These are phyloP conservation scores for Tadarida brasiliensis DNA, from an alignment of 2,797 vertebrate genomes.

Conservation along the genomic window DNA sequence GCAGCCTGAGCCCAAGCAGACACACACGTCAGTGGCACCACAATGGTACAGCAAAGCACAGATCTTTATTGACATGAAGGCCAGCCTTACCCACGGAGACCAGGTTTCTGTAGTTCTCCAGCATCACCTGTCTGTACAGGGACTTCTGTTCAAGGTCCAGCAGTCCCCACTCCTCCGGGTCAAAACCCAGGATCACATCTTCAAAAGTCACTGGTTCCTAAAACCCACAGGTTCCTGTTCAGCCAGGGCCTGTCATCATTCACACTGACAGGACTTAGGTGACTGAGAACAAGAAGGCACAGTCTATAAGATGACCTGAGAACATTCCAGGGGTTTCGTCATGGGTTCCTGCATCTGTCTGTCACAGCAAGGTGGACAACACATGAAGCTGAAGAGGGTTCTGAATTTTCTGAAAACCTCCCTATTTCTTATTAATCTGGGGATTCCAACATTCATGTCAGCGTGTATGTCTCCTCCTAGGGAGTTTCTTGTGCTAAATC, in stretches of 20 bases:
- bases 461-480: too few relatives aligned
- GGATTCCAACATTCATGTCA: not conserved
- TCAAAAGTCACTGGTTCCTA: conserved; percentile 78
- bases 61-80: not conserved
- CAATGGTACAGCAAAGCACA: not conserved
- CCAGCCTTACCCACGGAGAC: conserved; percentile 79
- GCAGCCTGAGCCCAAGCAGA: conserved; percentile 53
- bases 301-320: not conserved
- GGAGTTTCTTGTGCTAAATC: not conserved
- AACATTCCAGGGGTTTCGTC: not conserved
- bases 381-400: not conserved
- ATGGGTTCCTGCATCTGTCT: not conserved
- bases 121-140: conserved; percentile 75
- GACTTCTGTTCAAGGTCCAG: conserved; percentile 73
- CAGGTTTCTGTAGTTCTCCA: conserved; percentile 82
- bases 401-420: not conserved
- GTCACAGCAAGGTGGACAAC: not conserved
- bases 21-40: conserved; percentile 21
- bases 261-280: not conserved
- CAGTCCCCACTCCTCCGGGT: conserved; percentile 75
- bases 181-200: conserved; percentile 75
- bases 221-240: conserved; percentile 74
- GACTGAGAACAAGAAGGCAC: not conserved
- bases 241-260: not conserved
- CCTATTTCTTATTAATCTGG: not conserved